Base-by-base conservation (phyloP, 2,797 vertebrate species). In the Gymnoscopelus braueri region DNA sequence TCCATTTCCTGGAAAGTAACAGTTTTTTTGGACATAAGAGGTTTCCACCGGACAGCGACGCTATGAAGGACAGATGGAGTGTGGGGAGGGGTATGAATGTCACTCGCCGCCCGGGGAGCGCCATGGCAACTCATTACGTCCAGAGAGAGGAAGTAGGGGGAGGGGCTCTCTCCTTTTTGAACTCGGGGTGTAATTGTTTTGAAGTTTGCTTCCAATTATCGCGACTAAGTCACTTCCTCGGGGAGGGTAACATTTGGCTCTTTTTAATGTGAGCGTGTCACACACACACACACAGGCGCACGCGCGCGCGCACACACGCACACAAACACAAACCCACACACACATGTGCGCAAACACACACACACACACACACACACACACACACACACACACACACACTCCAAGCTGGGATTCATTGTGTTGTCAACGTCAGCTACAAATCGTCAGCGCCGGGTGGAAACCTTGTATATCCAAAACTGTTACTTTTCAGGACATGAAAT, bases 161-260 rank as follows among this genome's bases (percentile, higher is more conserved):
- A 87, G 80, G 79, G 61, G 76, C 67, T 78, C 64, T 44, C 39
- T 44, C 39, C 39, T 62, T 79, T 85, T 89, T 83, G 68, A 88
- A 87, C 82, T 83, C 39, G 26, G 12, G 55, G 63, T 71, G 76
- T 89, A 51, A 59, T 91, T 87, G 84, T 90, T 90, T 89, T 87
- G 80, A 90, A 88, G 87, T 86, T 89, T 87, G 81, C 81, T 76
- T 88, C 85, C 89, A 91, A 87, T 91, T 91, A 90, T 83, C 77
- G 60, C 71, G 69, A 86, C 84, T 80, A 80, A 86, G 77, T 85
- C 71, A 73, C 80, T 83, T 91, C 87, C 87, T 81, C 81, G 0
- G 83, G 19, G 19, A 19, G 19, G 88, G 80, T 63, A 89, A 81
- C 84, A 87, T 86, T 90, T 88, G 77, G 71, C n/a, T 55, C 75